phyloP scores from a whole-genome alignment of 2,113 vertebrate species.

The Raja brachyura region DNA sequence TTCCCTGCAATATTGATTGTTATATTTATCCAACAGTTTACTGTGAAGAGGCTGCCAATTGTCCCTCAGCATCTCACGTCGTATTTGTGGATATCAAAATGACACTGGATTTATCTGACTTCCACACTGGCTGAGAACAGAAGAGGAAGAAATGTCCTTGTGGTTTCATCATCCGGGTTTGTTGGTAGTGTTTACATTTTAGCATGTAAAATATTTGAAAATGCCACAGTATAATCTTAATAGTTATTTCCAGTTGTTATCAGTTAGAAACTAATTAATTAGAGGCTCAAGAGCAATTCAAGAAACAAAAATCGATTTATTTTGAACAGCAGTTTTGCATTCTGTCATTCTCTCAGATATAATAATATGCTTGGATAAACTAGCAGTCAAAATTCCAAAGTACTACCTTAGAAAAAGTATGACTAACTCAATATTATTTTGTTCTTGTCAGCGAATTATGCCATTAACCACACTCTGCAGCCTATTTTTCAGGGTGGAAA shows the following conservation, averaged over 20 bases:
- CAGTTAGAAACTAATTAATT: neutral
- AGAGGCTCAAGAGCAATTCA: neutral
- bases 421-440: neutral
- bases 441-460: neutral
- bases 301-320: neutral
- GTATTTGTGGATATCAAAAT: neutral
- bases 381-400: conserved; percentile 4
- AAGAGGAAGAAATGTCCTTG: neutral
- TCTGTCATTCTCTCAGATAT: neutral
- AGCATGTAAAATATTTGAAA: neutral
- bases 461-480: neutral
- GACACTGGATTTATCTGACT: neutral
- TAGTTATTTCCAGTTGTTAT: neutral
- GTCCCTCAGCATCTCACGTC: neutral
- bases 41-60: neutral
- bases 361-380: neutral
- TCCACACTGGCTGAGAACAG: neutral
- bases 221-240: neutral
- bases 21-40: neutral
- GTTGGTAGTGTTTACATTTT: neutral
- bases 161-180: neutral
- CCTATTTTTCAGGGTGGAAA: neutral
- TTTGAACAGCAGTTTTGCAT: neutral
- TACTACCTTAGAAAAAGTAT: neutral
- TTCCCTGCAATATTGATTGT: neutral